Evolutionary conservation across 1,140 invertebrate species (phyloP).

Genomic region (Drosophila kohkoa): DNA sequence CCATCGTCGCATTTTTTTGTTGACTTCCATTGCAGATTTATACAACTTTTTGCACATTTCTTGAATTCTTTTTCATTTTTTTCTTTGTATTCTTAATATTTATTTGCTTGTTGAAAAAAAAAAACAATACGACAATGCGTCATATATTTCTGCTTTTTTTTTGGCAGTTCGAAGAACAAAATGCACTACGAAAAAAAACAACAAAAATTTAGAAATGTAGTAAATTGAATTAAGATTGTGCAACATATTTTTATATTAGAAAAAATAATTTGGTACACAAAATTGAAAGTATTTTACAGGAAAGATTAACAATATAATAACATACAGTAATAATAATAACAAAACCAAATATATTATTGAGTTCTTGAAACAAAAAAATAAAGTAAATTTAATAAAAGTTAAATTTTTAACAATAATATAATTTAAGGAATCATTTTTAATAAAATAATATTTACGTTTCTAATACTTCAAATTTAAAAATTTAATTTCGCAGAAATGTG

Average conservation of each 20-base stretch:
- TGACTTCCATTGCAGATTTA: constrained; percentile 44
- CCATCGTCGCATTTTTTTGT: constrained; percentile 33
- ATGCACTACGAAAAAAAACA: constrained; percentile 2
- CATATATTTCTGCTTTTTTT: constrained; percentile 37
- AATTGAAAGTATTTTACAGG: too few relatives aligned
- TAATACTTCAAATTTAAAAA: too few relatives aligned
- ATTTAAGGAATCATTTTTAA: too few relatives aligned
- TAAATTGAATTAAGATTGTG: too few relatives aligned
- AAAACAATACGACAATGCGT: constrained; percentile 28
- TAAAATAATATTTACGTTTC: too few relatives aligned
- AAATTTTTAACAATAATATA: not conserved
- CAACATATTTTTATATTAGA: too few relatives aligned
- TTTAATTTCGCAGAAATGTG: too few relatives aligned
- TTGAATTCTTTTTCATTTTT: constrained; percentile 12
- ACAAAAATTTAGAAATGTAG: not conserved
- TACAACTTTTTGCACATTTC: constrained; percentile 44
- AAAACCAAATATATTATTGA: too few relatives aligned
- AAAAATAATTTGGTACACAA: too few relatives aligned
- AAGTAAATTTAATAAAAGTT: not conserved
- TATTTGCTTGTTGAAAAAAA: constrained; percentile 13
- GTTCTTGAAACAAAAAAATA: not conserved
- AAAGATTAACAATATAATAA: too few relatives aligned
- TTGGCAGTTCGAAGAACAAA: constrained; percentile 3
- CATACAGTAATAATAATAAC: too few relatives aligned
- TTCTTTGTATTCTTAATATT: constrained; percentile 40